phyloP scores from a whole-genome alignment of 2,888 invertebrate species.

The Melipona beecheii region DNA sequence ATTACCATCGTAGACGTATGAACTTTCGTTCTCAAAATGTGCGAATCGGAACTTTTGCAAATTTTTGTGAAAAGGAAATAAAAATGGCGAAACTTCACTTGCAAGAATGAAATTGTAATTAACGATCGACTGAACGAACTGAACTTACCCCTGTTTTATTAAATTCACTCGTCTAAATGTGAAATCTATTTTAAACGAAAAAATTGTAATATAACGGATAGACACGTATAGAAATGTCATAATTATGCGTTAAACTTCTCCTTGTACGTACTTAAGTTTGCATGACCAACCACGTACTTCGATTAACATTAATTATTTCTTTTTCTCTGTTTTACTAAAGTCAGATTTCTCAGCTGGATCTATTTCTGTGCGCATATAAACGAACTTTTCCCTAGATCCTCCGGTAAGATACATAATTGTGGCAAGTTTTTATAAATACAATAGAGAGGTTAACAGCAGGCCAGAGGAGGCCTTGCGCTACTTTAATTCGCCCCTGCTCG shows the following conservation, averaged over 20 bases:
- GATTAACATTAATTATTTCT: neutral
- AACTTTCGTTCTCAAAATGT: too few relatives aligned
- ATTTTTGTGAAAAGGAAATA: neutral
- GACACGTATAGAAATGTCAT: neutral
- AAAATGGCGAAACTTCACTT: too few relatives aligned
- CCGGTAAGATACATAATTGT: conserved; percentile 2
- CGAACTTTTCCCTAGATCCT: neutral
- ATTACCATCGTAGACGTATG: too few relatives aligned
- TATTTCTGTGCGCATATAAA: neutral
- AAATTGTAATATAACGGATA: neutral
- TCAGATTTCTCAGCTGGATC: neutral
- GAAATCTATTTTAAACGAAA: neutral
- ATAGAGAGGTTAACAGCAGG: neutral
- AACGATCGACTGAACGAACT: neutral
- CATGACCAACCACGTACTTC: neutral
- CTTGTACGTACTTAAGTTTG: neutral
- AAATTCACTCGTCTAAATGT: neutral
- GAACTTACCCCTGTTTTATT: neutral
- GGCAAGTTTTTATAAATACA: neutral
- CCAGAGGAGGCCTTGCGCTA: neutral
- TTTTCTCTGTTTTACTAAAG: neutral
- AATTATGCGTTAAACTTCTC: neutral
- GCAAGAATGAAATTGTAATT: neutral
- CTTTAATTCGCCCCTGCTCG: neutral
- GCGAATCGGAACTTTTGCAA: neutral